Evolutionary conservation across 2,113 vertebrate genomes (phyloP).

Genomic region (Rallus limicola): DNA sequence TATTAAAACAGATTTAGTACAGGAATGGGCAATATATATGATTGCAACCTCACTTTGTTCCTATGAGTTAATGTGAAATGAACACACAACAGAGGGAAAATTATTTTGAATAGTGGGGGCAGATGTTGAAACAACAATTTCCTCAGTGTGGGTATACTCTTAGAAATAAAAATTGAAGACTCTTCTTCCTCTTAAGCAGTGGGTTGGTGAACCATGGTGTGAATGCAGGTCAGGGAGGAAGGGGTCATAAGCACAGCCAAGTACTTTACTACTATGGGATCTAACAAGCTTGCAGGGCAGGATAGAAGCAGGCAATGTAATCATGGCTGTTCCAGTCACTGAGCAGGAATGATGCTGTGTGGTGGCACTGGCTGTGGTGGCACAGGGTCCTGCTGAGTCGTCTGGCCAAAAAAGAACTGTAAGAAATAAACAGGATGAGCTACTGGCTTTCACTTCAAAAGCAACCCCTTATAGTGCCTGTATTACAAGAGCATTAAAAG

Average conservation of each 20-base stretch:
- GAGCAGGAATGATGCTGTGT: not conserved
- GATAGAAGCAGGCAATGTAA: not conserved
- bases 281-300: not conserved
- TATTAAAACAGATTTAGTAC: not conserved
- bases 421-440: not conserved
- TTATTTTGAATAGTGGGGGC: not conserved
- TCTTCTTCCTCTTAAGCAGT: not conserved
- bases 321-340: not conserved
- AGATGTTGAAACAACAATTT: not conserved
- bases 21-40: not conserved
- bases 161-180: not conserved
- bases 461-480: not conserved
- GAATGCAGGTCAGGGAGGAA: not conserved
- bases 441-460: not conserved
- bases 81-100: fast-evolving
- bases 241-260: not conserved
- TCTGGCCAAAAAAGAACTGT: not conserved
- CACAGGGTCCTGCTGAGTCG: not conserved
- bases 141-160: not conserved
- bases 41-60: not conserved
- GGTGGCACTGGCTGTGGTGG: not conserved
- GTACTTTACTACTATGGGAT: not conserved
- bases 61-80: not conserved
- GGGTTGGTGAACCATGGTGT: fast-evolving
- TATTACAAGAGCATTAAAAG: not conserved